A percentile compares a stretch with the other conserved stretches of the same genome.
Evolutionary conservation across 2,113 vertebrate species (phyloP).

Genomic region (Rhinopomastus cyanomelas): DNA sequence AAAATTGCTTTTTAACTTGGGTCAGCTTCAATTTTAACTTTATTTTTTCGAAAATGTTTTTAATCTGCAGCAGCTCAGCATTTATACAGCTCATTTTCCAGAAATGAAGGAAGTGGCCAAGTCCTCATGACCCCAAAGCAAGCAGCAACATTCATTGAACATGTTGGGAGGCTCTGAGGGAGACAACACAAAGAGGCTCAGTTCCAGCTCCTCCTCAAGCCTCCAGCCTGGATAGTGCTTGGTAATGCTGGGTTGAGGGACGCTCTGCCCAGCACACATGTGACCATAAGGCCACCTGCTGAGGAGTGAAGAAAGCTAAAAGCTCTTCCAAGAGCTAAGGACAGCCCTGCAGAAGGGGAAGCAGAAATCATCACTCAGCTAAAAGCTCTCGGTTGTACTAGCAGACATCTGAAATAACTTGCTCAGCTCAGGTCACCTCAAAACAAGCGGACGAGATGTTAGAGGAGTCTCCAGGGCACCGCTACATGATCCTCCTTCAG

Average conservation of each 20-base stretch:
- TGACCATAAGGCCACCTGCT: accelerated
- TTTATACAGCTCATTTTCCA: conserved; percentile 28
- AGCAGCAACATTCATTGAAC: accelerated
- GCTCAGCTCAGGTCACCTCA: background rate
- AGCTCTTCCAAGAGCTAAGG: background rate
- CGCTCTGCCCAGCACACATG: accelerated
- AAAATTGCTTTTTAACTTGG: conserved; percentile 70
- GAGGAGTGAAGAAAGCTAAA: background rate
- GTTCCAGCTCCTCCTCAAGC: background rate
- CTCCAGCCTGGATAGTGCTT: background rate
- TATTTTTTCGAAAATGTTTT: conserved; percentile 56
- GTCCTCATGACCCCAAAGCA: background rate
- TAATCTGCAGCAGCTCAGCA: conserved; percentile 49
- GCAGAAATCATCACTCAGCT: background rate
- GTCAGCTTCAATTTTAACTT: conserved; percentile 67
- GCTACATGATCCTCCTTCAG: background rate
- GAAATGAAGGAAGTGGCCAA: conserved; percentile 22
- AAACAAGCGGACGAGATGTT: background rate
- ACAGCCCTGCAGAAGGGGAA: background rate
- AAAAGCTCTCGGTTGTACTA: background rate
- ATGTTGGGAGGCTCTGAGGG: background rate
- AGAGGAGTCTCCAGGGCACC: accelerated
- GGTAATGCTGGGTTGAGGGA: background rate
- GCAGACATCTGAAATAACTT: background rate
- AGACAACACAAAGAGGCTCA: background rate